These are phyloP conservation scores for Papilio polytes DNA, from an alignment of 1,140 invertebrate genomes.

Conservation along the genomic window DNA sequence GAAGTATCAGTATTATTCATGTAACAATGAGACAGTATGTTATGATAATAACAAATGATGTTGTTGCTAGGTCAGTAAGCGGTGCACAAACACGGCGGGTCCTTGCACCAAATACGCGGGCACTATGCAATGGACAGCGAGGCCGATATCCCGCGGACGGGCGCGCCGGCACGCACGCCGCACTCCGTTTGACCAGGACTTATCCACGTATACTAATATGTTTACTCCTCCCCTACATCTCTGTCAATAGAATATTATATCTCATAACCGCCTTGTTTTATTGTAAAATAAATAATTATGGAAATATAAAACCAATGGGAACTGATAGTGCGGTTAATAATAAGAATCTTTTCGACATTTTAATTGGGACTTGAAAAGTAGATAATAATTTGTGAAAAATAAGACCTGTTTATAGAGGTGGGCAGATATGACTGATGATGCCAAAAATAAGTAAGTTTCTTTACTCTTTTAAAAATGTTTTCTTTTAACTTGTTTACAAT, in stretches of 20 bases:
- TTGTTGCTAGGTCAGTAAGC: slow-evolving; percentile 23
- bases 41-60: slow-evolving; percentile 1
- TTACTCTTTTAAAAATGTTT: not conserved
- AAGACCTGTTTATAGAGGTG: too few species aligned
- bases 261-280: slow-evolving; percentile 24
- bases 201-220: slow-evolving; percentile 77
- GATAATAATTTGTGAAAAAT: too few species aligned
- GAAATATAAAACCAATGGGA: not conserved
- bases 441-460: not conserved
- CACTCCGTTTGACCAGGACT: slow-evolving; percentile 66
- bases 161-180: slow-evolving; percentile 66
- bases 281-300: slow-evolving; percentile 20
- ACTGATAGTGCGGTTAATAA: too few species aligned
- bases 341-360: too few species aligned
- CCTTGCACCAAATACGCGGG: slow-evolving; percentile 35
- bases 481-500: not conserved
- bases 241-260: slow-evolving; percentile 49
- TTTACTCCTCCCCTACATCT: slow-evolving; percentile 60
- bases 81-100: slow-evolving; percentile 32
- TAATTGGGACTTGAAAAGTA: too few species aligned
- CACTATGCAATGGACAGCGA: slow-evolving; percentile 56
- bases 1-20: not conserved
- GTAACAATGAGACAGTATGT: not conserved
- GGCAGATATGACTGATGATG: too few species aligned
- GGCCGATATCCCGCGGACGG: slow-evolving; percentile 64